phyloP scores from a whole-genome alignment of 2,113 vertebrate genomes.

The Scophthalmus maximus region DNA sequence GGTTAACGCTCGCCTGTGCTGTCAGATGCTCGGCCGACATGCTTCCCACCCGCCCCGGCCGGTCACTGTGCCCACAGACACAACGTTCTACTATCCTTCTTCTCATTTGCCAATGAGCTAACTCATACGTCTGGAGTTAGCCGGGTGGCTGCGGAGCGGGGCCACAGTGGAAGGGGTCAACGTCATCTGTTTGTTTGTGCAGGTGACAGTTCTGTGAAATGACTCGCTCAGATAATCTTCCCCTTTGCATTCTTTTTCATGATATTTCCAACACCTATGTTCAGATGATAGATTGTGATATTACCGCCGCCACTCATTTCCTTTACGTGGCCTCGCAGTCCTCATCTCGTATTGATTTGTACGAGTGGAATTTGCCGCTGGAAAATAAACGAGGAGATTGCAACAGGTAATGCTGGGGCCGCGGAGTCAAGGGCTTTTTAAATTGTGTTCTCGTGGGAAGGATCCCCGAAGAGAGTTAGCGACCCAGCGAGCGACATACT shows the following conservation, averaged over 20 bases:
- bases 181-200: slow-evolving; percentile 30
- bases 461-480: slow-evolving; percentile 26
- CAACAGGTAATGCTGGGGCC: slow-evolving; percentile 47
- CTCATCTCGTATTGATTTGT: slow-evolving; percentile 43
- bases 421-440: slow-evolving; percentile 54
- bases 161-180: slow-evolving; percentile 22
- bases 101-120: slow-evolving; percentile 57
- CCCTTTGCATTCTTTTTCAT: slow-evolving; percentile 2
- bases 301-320: slow-evolving; percentile 37
- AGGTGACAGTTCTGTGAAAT: slow-evolving; percentile 7
- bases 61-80: not conserved
- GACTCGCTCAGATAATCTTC: slow-evolving; percentile 21
- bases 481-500: slow-evolving; percentile 19
- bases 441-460: slow-evolving; percentile 49
- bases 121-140: slow-evolving; percentile 62
- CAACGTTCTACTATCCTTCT: slow-evolving; percentile 51
- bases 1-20: slow-evolving; percentile 38
- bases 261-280: slow-evolving; percentile 30
- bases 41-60: slow-evolving; percentile 19
- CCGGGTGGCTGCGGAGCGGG: slow-evolving; percentile 13
- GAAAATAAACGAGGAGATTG: slow-evolving; percentile 53
- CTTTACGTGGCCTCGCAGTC: not conserved
- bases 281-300: slow-evolving; percentile 35
- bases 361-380: slow-evolving; percentile 22
- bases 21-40: slow-evolving; percentile 19